Conservation (phyloP, 2,113 vertebrate genomes). For the Pyxicephalus adspersus region DNA sequence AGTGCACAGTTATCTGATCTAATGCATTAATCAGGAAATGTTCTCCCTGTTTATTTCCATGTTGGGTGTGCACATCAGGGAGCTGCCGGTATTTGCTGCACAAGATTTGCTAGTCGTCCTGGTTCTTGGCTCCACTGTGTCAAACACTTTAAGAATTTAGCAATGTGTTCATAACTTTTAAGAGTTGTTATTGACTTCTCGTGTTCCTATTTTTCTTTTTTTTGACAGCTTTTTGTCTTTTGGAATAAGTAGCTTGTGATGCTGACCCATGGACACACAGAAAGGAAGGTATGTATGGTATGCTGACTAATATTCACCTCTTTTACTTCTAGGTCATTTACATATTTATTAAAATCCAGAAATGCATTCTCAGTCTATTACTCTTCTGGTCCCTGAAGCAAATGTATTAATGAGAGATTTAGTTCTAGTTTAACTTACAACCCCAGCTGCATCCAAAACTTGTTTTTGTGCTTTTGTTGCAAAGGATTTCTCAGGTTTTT, state of each 20-base stretch:
- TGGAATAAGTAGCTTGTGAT: conserved; percentile 64
- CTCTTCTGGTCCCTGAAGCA: too few relatives aligned
- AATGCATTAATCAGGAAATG: too few relatives aligned
- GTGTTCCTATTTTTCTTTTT: not conserved
- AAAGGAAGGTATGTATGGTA: conserved; percentile 73
- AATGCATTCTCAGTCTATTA: too few relatives aligned
- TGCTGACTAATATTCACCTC: not conserved
- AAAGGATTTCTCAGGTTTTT: too few relatives aligned
- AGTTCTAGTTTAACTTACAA: too few relatives aligned
- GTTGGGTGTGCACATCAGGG: conserved; percentile 55
- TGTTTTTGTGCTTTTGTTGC: too few relatives aligned
- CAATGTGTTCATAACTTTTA: conserved; percentile 35
- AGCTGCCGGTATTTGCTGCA: conserved; percentile 57
- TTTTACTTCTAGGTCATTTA: too few relatives aligned
- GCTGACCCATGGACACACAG: conserved; percentile 80
- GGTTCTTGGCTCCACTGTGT: conserved; percentile 56
- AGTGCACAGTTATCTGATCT: too few relatives aligned
- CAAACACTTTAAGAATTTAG: conserved; percentile 65
- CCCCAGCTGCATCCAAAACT: too few relatives aligned
- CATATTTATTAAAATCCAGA: too few relatives aligned
- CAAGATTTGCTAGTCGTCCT: not conserved
- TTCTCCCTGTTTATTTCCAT: not conserved
- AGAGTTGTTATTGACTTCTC: conserved; percentile 51
- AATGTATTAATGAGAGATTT: too few relatives aligned
- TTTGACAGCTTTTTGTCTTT: not conserved